A percentile compares a stretch with the other conserved stretches of the same genome.
Evolutionary conservation across 1,140 invertebrate species (phyloP).

Genomic region (Dinoponera quadriceps): DNA sequence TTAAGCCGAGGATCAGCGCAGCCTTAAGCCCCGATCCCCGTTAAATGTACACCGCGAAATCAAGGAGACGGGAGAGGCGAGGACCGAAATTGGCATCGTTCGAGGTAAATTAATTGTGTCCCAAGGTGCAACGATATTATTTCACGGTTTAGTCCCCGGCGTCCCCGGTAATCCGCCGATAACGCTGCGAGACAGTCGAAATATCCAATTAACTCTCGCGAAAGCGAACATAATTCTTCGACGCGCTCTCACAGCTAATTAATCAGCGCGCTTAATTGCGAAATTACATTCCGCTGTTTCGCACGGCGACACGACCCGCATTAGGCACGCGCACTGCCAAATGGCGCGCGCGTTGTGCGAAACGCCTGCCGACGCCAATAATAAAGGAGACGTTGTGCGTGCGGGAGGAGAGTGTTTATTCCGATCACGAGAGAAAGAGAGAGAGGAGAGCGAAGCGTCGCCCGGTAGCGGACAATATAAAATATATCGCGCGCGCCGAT

Average conservation of each 20-base stretch:
- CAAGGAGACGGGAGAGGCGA: conserved; percentile 23
- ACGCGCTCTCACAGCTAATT: conserved; percentile 21
- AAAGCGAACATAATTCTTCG: conserved; percentile 16
- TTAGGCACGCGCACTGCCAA: not conserved
- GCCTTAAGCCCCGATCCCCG: conserved; percentile 36
- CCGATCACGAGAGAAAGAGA: not conserved
- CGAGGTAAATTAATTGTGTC: conserved; percentile 38
- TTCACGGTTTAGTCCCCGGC: not conserved
- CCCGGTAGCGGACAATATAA: conserved; percentile 29
- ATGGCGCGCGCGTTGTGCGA: not conserved
- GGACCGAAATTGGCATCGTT: conserved; percentile 42
- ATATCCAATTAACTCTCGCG: conserved; percentile 45
- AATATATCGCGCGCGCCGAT: conserved; percentile 35
- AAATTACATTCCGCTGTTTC: conserved; percentile 25
- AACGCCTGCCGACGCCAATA: not conserved
- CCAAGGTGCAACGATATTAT: conserved; percentile 33
- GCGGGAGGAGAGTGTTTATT: conserved; percentile 13
- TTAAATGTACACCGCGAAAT: conserved; percentile 40
- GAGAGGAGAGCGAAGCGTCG: not conserved
- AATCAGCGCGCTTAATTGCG: conserved; percentile 26
- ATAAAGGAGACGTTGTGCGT: not conserved
- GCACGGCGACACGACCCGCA: not conserved
- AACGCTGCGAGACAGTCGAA: not conserved
- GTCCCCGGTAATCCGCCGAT: conserved; percentile 18
- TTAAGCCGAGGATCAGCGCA: conserved; percentile 45